Percentiles rank a stretch among this genome's conserved stretches.
phyloP scores from a whole-genome alignment of 2,113 vertebrate genomes.

The Phyllostomus discolor region DNA sequence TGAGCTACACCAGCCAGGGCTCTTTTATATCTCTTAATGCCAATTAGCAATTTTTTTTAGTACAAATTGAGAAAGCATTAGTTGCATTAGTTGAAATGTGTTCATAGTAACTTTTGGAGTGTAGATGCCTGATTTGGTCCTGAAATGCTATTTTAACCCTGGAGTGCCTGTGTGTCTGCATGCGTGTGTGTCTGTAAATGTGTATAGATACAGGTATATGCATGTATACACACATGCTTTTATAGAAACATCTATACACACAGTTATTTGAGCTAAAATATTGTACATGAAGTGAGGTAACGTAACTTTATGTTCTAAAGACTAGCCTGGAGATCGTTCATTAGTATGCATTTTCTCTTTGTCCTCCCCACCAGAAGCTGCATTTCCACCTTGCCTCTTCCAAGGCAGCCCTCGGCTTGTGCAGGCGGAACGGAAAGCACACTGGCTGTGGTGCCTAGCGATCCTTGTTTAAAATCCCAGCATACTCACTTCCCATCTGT shows the following conservation, averaged over 20 bases:
- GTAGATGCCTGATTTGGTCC: neutral
- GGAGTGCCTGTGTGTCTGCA: neutral
- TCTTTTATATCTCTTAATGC: neutral
- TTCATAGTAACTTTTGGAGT: neutral
- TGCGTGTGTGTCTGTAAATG: neutral
- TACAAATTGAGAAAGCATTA: neutral
- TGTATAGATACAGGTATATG: accelerated
- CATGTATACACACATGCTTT: too few species aligned
- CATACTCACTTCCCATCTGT: neutral
- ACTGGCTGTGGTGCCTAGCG: too few species aligned
- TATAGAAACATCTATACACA: neutral
- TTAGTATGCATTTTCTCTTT: neutral
- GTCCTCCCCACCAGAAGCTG: neutral
- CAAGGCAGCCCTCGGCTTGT: neutral
- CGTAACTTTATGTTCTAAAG: neutral
- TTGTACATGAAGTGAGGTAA: neutral
- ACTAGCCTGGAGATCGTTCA: neutral
- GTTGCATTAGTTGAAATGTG: neutral
- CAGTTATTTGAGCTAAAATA: neutral
- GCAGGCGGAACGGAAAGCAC: neutral
- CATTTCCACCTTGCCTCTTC: neutral
- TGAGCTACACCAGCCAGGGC: too few species aligned
- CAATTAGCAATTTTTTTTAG: neutral
- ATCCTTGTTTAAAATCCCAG: neutral
- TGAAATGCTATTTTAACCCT: neutral